Percentiles rank a stretch among this genome's conserved stretches.
Evolutionary conservation across 2,797 vertebrate species (phyloP).

Genomic region (Enteromius thamalakanensis): DNA sequence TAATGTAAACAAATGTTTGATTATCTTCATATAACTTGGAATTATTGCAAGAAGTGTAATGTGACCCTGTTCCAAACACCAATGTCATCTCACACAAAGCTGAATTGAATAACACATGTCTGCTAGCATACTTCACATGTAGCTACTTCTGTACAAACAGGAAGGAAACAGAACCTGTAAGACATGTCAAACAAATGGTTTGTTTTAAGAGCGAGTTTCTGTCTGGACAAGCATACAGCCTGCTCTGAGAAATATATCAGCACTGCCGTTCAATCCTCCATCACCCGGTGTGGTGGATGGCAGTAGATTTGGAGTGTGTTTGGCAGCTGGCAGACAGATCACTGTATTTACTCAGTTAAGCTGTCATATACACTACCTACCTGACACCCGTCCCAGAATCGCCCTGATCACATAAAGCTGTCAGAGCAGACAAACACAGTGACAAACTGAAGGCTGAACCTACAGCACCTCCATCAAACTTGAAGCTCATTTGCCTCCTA

Average conservation of each 20-base stretch:
- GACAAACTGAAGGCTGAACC: conserved; percentile 61
- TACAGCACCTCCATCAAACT: conserved; percentile 59
- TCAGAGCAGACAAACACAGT: conserved; percentile 61
- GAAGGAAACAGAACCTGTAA: conserved; percentile 55
- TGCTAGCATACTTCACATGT: conserved; percentile 65
- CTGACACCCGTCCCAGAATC: conserved; percentile 62
- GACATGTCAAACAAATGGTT: not conserved
- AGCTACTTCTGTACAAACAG: conserved; percentile 52
- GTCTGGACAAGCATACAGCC: conserved; percentile 41
- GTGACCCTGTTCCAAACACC: conserved; percentile 60
- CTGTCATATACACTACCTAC: conserved; percentile 61
- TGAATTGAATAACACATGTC: conserved; percentile 65
- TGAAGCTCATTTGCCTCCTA: conserved; percentile 55
- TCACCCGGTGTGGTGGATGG: conserved; percentile 43
- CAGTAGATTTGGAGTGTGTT: conserved; percentile 59
- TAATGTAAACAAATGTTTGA: not conserved
- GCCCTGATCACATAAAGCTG: conserved; percentile 64
- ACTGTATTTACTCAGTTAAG: conserved; percentile 64
- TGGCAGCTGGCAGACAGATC: conserved; percentile 64
- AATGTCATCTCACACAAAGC: conserved; percentile 68
- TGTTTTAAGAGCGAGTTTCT: not conserved
- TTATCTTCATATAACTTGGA: not conserved
- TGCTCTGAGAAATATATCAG: conserved; percentile 44
- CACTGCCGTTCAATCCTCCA: conserved; percentile 46
- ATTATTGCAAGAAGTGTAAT: too few species aligned